These are phyloP conservation scores for Tretioscincus oriximinensis DNA, from an alignment of 2,113 vertebrate species.

Conservation along the genomic window DNA sequence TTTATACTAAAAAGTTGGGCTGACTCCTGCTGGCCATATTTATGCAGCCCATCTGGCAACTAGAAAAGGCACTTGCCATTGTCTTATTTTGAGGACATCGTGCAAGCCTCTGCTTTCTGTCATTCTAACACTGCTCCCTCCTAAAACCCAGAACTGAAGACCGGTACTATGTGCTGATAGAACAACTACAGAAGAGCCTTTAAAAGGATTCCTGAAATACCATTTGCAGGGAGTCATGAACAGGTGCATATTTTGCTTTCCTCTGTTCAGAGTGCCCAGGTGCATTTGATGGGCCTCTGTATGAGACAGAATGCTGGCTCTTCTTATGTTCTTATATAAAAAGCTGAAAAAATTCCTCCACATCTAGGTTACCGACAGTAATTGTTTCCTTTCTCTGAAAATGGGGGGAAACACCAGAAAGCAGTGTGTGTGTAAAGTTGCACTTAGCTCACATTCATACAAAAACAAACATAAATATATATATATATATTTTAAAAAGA, in stretches of 20 bases:
- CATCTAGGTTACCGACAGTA: neutral
- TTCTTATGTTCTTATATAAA: too few species aligned
- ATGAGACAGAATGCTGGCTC: too few species aligned
- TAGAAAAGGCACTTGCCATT: neutral
- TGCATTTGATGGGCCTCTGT: neutral
- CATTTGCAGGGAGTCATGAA: too few species aligned
- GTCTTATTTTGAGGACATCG: neutral
- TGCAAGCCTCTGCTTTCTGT: neutral
- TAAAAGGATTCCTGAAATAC: too few species aligned
- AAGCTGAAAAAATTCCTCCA: neutral
- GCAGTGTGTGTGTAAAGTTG: neutral
- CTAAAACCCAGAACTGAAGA: neutral
- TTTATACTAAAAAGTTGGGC: too few species aligned
- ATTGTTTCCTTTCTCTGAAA: neutral
- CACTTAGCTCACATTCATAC: neutral
- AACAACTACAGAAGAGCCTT: too few species aligned
- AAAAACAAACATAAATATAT: constrained; percentile 6
- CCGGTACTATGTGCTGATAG: neutral
- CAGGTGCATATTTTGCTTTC: too few species aligned
- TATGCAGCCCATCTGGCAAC: too few species aligned
- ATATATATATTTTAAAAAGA: neutral
- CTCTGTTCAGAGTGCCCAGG: neutral
- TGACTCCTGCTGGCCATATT: too few species aligned
- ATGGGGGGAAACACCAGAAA: neutral
- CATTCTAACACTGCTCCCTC: neutral